These are phyloP conservation scores for Mormyrops boulengeri DNA, from an alignment of 2,797 vertebrate species.

Conservation along the genomic window DNA sequence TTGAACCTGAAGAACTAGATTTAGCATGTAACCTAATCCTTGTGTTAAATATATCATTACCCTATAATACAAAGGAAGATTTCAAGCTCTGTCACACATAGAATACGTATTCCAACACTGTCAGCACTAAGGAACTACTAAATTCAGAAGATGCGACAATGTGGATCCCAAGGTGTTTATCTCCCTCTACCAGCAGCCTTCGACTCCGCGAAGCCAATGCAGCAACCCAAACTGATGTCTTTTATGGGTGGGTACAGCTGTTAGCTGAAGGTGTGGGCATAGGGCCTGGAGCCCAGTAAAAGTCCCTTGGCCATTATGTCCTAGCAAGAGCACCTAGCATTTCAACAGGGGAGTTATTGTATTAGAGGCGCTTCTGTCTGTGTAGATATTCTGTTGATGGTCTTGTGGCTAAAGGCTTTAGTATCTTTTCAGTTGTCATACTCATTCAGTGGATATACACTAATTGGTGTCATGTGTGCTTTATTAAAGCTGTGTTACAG, in stretches of 20 bases:
- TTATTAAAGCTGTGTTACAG: constrained; percentile 17
- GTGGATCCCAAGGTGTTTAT: not conserved
- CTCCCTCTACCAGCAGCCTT: not conserved
- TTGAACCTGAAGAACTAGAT: not conserved
- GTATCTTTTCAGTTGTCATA: not conserved
- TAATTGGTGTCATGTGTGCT: not conserved
- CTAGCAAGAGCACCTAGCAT: not conserved
- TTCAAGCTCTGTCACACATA: not conserved
- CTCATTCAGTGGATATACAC: not conserved
- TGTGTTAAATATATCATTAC: constrained; percentile 4
- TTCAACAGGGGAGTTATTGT: not conserved
- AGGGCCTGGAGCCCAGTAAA: not conserved
- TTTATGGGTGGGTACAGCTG: not conserved
- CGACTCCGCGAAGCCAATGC: not conserved
- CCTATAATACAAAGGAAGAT: not conserved
- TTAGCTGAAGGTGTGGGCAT: not conserved
- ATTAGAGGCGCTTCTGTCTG: not conserved
- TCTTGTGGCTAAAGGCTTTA: not conserved
- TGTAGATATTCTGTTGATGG: not conserved
- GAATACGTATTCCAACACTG: not conserved
- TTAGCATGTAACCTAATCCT: not conserved
- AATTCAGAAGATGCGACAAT: not conserved
- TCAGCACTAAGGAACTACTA: not conserved
- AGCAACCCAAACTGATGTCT: not conserved
- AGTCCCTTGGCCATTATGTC: not conserved